Base-by-base conservation (phyloP, 2,113 vertebrate species). In the Corydoras sp. region DNA sequence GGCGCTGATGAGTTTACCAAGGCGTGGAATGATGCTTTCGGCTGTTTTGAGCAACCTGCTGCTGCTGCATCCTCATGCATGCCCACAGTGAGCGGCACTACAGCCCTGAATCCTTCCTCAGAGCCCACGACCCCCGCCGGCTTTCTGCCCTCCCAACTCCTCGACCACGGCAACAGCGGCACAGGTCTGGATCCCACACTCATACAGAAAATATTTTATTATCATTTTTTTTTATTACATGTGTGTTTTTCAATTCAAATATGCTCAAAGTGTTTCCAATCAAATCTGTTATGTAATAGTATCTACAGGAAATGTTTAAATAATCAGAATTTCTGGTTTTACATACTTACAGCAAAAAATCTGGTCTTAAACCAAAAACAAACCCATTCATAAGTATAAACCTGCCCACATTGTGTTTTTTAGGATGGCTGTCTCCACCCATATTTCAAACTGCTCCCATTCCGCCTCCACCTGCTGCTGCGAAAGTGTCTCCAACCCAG, bases 61-160 rank as follows among this genome's bases (percentile, higher is more conserved):
- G n/a, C 62, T 58, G 62, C 58, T n/a, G 31, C 65, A 0, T n/a
- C 73, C 50, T 14, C 9, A 0, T 43, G 43, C 4, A 2, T 32
- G 14, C 55, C 5, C 14, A 61, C 4, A 10, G 62, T 0, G 58
- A 15, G 4, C 74, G 35, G 18, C 48, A 24, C 10, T 24, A 18
- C 53, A 55, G 30, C 80, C 0, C 65, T 75, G 7, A 81, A 80
- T 9, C 72, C 12, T 0, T 58, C 84, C 11, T 87, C 90, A 4
- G 76, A 76, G 70, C 83, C 74, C 3, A 73, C 81, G n/a, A 87
- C 79, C 61, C 86, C 88, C 2, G 76, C 88, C 0, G 83, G 85
- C 65, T 94, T 94, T 83, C 84, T 93, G 68, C 90, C 91, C 29
- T 96, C 93, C 30, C 91, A 94, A 49, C 89, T 94, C 49, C 89